These are phyloP conservation scores for Priocnemis perturbator DNA, from an alignment of 2,888 invertebrate species.

Conservation along the genomic window DNA sequence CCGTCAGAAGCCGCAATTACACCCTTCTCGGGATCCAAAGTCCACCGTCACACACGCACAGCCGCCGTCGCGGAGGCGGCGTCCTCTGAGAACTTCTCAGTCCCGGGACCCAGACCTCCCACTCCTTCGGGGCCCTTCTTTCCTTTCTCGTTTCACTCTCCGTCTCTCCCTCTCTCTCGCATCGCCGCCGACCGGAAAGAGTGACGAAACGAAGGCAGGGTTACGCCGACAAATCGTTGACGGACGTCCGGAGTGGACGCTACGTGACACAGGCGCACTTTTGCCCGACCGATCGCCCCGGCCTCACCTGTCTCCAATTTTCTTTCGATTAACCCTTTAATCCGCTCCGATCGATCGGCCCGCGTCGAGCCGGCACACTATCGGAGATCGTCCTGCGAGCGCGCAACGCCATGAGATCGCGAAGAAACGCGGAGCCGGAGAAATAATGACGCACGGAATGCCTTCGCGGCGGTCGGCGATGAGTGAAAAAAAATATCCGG, in stretches of 20 bases:
- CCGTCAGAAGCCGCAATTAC: constrained; percentile 58
- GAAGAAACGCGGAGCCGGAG: constrained; percentile 5
- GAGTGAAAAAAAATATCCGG: constrained; percentile 59
- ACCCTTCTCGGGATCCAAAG: constrained; percentile 58
- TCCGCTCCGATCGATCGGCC: too few species aligned
- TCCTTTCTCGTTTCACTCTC: neutral
- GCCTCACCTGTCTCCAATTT: too few species aligned
- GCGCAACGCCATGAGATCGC: too few species aligned
- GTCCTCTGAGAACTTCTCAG: constrained; percentile 13
- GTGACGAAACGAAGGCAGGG: neutral
- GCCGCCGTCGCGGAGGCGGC: neutral
- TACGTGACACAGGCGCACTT: neutral
- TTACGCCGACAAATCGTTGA: neutral
- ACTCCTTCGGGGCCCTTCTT: neutral
- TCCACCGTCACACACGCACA: constrained; percentile 25
- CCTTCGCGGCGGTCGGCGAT: constrained; percentile 47
- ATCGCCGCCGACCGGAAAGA: neutral
- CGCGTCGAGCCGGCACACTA: too few species aligned
- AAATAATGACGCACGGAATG: constrained; percentile 35
- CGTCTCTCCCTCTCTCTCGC: neutral
- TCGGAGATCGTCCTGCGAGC: too few species aligned
- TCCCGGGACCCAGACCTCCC: constrained; percentile 13
- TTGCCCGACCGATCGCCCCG: neutral
- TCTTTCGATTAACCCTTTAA: too few species aligned
- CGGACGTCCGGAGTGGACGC: neutral